These are phyloP conservation scores for Patella pellucida DNA, from an alignment of 2,888 invertebrate species.

Conservation along the genomic window DNA sequence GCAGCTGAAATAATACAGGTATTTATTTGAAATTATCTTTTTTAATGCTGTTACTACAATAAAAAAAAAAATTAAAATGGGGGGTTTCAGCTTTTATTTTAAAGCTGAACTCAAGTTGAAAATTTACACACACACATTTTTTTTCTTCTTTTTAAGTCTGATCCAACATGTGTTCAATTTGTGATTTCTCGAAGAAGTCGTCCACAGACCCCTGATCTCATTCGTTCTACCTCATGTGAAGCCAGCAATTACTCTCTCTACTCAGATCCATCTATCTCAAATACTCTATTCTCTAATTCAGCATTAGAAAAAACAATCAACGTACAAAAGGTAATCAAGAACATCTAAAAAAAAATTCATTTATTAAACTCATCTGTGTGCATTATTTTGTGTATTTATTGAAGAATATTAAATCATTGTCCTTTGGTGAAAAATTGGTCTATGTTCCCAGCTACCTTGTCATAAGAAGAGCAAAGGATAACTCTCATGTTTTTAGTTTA, in stretches of 20 bases:
- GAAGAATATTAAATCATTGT: no score
- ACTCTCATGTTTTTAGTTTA: no score
- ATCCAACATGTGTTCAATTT: slow-evolving; percentile 63
- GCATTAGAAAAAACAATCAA: slow-evolving; percentile 53
- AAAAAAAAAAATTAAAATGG: no score
- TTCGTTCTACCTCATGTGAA: slow-evolving; percentile 59
- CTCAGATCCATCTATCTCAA: slow-evolving; percentile 40
- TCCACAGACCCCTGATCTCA: slow-evolving; percentile 68
- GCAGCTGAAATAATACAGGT: slow-evolving; percentile 71
- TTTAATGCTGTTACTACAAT: background rate
- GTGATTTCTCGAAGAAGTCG: slow-evolving; percentile 65
- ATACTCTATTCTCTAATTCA: slow-evolving; percentile 36
- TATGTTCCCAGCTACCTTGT: no score
- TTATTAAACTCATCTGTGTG: no score
- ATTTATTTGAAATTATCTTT: background rate
- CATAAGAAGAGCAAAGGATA: no score
- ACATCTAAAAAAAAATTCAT: background rate
- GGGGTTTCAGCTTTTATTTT: no score
- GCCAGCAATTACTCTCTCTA: slow-evolving; percentile 37
- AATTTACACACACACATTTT: background rate
- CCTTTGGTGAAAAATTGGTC: no score
- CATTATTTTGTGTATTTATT: no score
- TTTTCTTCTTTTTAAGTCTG: slow-evolving; percentile 44
- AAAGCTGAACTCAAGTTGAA: no score
- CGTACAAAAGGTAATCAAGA: slow-evolving; percentile 48